phyloP scores from a whole-genome alignment of 2,888 invertebrate species.

The Halocaridina rubra region DNA sequence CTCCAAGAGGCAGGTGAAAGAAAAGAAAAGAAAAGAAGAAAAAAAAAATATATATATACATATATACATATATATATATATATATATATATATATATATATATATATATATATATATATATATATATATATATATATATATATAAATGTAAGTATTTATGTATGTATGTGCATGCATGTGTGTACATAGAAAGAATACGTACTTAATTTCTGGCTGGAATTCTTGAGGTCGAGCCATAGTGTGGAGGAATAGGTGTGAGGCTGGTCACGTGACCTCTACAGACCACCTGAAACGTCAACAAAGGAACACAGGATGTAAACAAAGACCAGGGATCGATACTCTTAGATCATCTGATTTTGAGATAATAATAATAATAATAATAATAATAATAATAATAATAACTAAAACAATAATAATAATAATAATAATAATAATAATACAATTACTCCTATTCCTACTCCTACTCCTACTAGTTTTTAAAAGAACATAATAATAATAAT shows the following conservation, averaged over 20 bases:
- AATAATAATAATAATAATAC: too few relatives aligned
- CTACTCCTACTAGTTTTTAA: too few relatives aligned
- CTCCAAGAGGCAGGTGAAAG: too few relatives aligned
- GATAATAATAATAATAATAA: too few relatives aligned
- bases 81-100: neutral
- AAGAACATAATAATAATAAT: too few relatives aligned
- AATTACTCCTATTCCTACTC: too few relatives aligned
- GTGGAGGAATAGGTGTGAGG: neutral
- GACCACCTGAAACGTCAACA: neutral
- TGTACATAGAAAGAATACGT: neutral
- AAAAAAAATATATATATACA: neutral
- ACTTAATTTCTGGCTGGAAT: constrained; percentile 45
- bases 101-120: neutral
- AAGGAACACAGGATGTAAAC: neutral
- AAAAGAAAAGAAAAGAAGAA: neutral
- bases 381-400: too few relatives aligned
- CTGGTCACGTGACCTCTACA: neutral
- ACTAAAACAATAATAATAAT: too few relatives aligned
- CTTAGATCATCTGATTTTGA: too few relatives aligned
- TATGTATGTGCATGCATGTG: neutral
- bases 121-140: constrained; percentile 2
- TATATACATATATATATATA: neutral
- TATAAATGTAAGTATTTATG: neutral
- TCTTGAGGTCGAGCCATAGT: neutral
- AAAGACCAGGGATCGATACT: too few relatives aligned